These are phyloP conservation scores for Margaritifera margaritifera DNA, from an alignment of 2,888 invertebrate species.

Conservation along the genomic window DNA sequence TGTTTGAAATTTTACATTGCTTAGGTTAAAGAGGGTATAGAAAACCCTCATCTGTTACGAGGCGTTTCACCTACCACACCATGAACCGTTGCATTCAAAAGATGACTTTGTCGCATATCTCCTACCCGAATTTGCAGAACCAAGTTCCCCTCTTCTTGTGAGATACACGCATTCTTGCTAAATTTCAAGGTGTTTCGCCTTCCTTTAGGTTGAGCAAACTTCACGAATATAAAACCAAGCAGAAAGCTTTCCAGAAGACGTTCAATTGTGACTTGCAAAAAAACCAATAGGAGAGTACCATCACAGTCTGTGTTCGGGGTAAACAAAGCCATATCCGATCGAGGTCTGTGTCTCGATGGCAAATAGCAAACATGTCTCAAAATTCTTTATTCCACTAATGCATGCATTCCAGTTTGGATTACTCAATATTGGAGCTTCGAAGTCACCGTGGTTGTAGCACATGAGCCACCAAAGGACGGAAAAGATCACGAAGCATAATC, in stretches of 20 bases:
- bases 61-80: slow-evolving; percentile 52
- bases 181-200: slow-evolving; percentile 91
- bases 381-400: slow-evolving; percentile 83
- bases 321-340: slow-evolving; percentile 89
- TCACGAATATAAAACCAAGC: slow-evolving; percentile 90
- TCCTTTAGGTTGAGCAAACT: slow-evolving; percentile 94
- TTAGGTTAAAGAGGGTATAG: slow-evolving; percentile 82
- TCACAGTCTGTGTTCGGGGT: slow-evolving; percentile 93
- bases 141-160: slow-evolving; percentile 74
- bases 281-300: slow-evolving; percentile 90
- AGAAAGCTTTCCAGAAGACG: slow-evolving; percentile 81
- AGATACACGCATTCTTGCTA: slow-evolving; percentile 91
- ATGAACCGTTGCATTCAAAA: slow-evolving; percentile 79
- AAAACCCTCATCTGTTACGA: slow-evolving; percentile 55
- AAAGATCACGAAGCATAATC: slow-evolving; percentile 91
- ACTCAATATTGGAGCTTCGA: slow-evolving; percentile 50
- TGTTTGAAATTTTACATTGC: slow-evolving; percentile 91
- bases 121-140: slow-evolving; percentile 69
- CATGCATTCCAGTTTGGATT: slow-evolving; percentile 70
- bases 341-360: slow-evolving; percentile 98
- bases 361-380: slow-evolving; percentile 94
- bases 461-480: slow-evolving; percentile 75
- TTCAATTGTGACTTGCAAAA: slow-evolving; percentile 92
- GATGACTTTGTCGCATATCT: slow-evolving; percentile 68
- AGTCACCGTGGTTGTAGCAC: slow-evolving; percentile 70